phyloP scores from a whole-genome alignment of 2,888 invertebrate species.

The Troides oblongomaculatus region DNA sequence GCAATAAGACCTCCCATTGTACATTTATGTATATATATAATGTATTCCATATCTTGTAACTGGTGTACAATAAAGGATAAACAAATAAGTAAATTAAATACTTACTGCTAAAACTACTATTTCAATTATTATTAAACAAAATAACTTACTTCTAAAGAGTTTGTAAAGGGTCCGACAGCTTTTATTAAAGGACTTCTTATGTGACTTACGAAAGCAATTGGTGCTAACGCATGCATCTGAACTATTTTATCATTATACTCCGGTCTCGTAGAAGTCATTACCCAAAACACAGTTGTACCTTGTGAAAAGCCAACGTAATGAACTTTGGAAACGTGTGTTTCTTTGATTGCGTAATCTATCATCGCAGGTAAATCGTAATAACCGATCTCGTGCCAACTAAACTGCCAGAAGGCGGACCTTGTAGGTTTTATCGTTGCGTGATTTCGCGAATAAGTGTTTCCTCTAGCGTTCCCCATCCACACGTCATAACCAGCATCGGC shows the following conservation, averaged over 20 bases:
- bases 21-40: no score
- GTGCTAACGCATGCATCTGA: slow-evolving; percentile 81
- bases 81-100: neutral
- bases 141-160: slow-evolving; percentile 72
- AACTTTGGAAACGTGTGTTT: slow-evolving; percentile 78
- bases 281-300: slow-evolving; percentile 83
- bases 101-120: neutral
- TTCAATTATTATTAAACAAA: neutral
- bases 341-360: slow-evolving; percentile 82
- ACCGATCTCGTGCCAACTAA: slow-evolving; percentile 89
- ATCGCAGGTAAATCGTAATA: slow-evolving; percentile 86
- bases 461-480: slow-evolving; percentile 92
- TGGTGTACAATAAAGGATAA: no score
- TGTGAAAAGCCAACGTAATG: slow-evolving; percentile 87
- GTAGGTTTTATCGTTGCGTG: slow-evolving; percentile 73
- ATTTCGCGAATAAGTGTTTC: slow-evolving; percentile 86
- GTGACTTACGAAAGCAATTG: slow-evolving; percentile 77
- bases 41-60: no score
- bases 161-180: slow-evolving; percentile 65
- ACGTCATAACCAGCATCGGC: slow-evolving; percentile 86
- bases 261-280: slow-evolving; percentile 77
- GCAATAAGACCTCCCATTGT: no score
- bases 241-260: slow-evolving; percentile 81
- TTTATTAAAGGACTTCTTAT: slow-evolving; percentile 72
- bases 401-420: slow-evolving; percentile 68